Evolutionary conservation across 2,113 vertebrate genomes (phyloP).

Genomic region (Silurus glanis): DNA sequence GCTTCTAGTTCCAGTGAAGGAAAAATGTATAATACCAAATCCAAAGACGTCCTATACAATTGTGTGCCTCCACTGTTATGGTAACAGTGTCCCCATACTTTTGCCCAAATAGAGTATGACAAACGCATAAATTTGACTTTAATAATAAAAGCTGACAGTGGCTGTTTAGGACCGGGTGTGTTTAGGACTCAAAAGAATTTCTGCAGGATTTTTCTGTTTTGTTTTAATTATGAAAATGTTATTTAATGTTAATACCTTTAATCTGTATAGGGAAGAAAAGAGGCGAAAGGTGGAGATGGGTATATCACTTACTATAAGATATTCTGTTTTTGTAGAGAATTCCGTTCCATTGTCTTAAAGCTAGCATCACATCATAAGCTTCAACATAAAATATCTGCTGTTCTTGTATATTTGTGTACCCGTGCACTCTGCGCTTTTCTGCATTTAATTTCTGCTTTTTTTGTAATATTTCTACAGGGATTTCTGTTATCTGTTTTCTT

Average conservation of each 20-base stretch:
- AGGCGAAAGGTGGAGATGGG: not conserved
- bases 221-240: too few relatives aligned
- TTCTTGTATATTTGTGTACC: not conserved
- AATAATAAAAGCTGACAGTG: not conserved
- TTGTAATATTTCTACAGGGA: conserved; percentile 14
- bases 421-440: conserved; percentile 28
- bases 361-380: conserved; percentile 3
- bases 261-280: not conserved
- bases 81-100: too few relatives aligned
- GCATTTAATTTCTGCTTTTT: not conserved
- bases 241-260: not conserved
- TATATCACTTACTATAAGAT: not conserved
- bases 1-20: too few relatives aligned
- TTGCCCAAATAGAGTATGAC: not conserved
- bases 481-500: not conserved
- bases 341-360: conserved; percentile 5
- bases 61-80: too few relatives aligned
- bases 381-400: not conserved
- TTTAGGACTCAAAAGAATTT: not conserved
- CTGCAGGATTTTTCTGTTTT: not conserved
- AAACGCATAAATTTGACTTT: not conserved
- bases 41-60: too few relatives aligned
- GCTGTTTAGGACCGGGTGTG: not conserved
- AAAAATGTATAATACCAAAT: too few relatives aligned
- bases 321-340: not conserved